Percentiles rank a stretch among this genome's conserved stretches.
These are phyloP conservation scores for Heliocidaris tuberculata DNA, from an alignment of 35 echinoderm and acorn worm species.

Conservation along the genomic window DNA sequence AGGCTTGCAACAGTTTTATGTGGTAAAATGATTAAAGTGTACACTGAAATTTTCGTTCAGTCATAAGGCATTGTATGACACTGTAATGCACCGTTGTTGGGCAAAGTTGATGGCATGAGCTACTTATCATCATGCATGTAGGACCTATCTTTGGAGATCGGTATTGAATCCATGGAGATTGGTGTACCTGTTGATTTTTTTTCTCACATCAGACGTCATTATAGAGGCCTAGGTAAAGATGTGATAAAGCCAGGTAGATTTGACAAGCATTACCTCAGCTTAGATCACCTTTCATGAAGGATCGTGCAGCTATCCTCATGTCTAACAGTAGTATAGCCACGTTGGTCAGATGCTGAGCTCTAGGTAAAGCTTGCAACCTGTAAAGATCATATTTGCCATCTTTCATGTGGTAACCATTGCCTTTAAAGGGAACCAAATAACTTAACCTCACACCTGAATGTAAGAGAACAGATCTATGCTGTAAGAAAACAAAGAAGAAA, in stretches of 20 bases:
- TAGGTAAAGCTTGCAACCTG: background rate
- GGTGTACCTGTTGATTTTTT: background rate
- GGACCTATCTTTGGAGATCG: too few relatives aligned
- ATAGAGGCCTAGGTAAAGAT: background rate
- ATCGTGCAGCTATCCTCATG: conserved; percentile 29
- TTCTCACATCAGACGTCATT: background rate
- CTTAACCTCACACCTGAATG: background rate
- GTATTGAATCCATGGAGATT: too few relatives aligned
- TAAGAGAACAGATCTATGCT: background rate
- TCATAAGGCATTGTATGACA: too few relatives aligned
- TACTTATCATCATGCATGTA: background rate
- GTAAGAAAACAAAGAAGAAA: too few relatives aligned
- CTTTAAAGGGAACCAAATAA: too few relatives aligned
- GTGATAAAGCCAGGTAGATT: background rate
- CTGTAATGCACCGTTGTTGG: too few relatives aligned
- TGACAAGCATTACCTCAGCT: background rate
- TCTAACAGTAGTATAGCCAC: background rate
- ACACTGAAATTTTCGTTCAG: too few relatives aligned
- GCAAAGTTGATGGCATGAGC: background rate
- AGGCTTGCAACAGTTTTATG: too few relatives aligned
- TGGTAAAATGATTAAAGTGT: too few relatives aligned
- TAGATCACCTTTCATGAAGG: background rate
- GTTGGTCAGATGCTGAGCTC: too few relatives aligned
- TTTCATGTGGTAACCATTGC: background rate
- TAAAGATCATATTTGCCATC: background rate